Evolutionary conservation across 2,113 vertebrate genomes (phyloP).

Genomic region (Eulacestoma nigropectus): DNA sequence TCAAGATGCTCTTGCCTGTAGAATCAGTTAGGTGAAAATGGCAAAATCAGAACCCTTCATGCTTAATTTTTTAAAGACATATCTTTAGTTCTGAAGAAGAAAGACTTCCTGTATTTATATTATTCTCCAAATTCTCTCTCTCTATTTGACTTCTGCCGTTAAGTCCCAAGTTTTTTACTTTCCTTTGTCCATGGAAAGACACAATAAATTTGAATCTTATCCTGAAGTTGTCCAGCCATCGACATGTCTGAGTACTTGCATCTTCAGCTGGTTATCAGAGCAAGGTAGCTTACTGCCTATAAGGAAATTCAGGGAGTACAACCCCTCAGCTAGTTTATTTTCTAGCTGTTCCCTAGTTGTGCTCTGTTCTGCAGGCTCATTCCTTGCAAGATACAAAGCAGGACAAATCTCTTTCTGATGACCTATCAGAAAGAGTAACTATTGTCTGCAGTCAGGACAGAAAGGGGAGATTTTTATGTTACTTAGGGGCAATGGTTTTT

Average conservation of each 20-base stretch:
- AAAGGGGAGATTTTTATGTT: background rate
- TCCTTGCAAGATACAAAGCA: background rate
- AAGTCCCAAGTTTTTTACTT: background rate
- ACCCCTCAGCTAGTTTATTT: background rate
- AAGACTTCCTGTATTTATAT: background rate
- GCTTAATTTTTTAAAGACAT: background rate
- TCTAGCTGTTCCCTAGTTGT: background rate
- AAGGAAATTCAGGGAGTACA: background rate
- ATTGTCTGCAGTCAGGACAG: background rate
- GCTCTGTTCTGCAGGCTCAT: background rate
- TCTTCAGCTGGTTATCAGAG: background rate
- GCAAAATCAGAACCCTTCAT: background rate
- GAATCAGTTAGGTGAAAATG: background rate
- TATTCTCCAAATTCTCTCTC: background rate
- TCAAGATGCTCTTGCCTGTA: fast-evolving
- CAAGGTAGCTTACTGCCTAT: background rate
- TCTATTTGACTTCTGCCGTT: background rate
- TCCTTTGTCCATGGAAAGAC: background rate
- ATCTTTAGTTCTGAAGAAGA: background rate
- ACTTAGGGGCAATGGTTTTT: background rate
- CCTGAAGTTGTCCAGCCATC: background rate
- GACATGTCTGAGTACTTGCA: background rate
- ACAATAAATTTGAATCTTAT: background rate
- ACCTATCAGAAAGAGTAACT: background rate
- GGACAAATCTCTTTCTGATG: background rate